Conservation (phyloP, 37 sponge, comb jelly and placozoan species). For the Cladorhizidae sp. region DNA sequence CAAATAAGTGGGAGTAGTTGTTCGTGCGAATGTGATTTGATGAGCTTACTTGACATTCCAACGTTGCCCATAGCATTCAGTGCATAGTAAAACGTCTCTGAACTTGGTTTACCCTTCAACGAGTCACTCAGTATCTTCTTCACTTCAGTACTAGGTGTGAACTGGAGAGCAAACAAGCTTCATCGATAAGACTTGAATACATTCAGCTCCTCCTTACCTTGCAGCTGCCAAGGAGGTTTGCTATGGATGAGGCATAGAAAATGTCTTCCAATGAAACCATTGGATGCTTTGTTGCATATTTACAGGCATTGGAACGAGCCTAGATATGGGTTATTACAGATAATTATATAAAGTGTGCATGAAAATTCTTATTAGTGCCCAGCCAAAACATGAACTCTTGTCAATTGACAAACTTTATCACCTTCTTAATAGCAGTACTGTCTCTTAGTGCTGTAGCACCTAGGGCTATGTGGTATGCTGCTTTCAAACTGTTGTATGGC, state of each 20-base stretch:
- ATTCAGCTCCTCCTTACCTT: constrained; percentile 8
- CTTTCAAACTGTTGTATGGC: constrained; percentile 10
- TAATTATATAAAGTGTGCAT: too few relatives aligned
- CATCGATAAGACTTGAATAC: not conserved
- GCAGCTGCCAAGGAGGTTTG: constrained; percentile 19
- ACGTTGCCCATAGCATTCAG: constrained; percentile 29
- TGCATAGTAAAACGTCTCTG: constrained; percentile 37
- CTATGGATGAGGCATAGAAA: constrained; percentile 30
- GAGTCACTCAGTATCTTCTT: not conserved
- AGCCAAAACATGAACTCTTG: too few relatives aligned
- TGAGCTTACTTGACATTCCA: constrained; percentile 28
- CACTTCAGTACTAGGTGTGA: not conserved
- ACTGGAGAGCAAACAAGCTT: constrained; percentile 5
- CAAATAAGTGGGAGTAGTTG: not conserved
- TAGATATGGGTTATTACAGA: too few relatives aligned
- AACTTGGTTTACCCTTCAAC: constrained; percentile 16
- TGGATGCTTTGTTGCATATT: constrained; percentile 1
- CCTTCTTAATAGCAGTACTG: not conserved
- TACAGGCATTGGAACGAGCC: constrained; percentile 29
- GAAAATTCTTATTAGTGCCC: too few relatives aligned
- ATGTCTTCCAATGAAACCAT: constrained; percentile 7
- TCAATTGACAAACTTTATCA: not conserved
- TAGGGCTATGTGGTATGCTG: constrained; percentile 7
- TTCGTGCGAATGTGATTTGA: not conserved
- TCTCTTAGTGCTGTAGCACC: constrained; percentile 5